Evolutionary conservation across 2,797 vertebrate species (phyloP).

Genomic region (Xiphorhynchus erythropygius): DNA sequence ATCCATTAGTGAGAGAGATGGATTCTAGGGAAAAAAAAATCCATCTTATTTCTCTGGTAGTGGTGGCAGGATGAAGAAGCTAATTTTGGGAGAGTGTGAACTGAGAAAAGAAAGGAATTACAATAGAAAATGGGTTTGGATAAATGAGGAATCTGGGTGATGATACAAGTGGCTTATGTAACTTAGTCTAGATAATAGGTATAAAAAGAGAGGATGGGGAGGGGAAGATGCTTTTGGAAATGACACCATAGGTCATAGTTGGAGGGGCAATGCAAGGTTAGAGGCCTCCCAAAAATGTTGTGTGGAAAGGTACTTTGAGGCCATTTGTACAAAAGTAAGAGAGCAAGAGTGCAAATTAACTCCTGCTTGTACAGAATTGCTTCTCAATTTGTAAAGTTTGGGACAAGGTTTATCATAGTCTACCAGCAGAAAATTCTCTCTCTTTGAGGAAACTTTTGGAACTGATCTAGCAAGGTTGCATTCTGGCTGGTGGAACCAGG

Average conservation of each 20-base stretch:
- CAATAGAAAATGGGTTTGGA: background rate
- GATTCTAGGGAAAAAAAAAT: background rate
- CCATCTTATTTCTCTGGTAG: background rate
- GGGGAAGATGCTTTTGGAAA: background rate
- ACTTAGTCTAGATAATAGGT: constrained; percentile 41
- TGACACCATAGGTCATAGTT: background rate
- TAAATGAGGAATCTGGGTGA: constrained; percentile 49
- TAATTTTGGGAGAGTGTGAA: background rate
- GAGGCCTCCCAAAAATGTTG: background rate
- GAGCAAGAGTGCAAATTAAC: background rate
- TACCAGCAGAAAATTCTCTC: background rate
- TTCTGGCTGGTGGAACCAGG: background rate
- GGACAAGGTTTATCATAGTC: background rate
- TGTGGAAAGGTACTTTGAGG: background rate
- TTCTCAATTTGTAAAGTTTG: background rate
- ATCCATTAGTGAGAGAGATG: background rate
- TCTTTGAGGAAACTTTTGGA: background rate
- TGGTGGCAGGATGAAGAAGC: background rate
- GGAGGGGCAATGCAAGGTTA: background rate
- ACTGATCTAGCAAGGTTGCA: background rate
- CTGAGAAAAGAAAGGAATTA: background rate
- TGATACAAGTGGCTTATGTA: constrained; percentile 28
- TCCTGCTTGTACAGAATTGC: background rate
- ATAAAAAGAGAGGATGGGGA: background rate
- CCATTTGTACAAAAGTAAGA: background rate